phyloP scores from a whole-genome alignment of 2,113 vertebrate species.

The Pandion haliaetus region DNA sequence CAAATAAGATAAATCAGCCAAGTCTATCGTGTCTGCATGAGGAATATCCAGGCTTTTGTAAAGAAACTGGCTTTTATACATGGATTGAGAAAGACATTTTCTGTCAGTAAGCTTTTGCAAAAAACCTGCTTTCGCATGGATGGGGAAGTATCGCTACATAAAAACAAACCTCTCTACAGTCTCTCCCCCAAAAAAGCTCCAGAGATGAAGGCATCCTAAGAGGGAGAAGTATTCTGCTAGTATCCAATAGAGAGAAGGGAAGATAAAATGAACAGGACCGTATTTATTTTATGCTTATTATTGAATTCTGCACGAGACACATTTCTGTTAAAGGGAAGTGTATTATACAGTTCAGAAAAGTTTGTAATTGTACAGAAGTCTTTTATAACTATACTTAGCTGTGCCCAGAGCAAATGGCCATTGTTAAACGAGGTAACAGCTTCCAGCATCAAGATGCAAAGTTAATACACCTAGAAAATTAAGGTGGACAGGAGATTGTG shows the following conservation, averaged over 20 bases:
- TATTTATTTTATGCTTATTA: not conserved
- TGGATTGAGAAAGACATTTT: not conserved
- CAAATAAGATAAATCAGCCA: not conserved
- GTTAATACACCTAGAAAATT: not conserved
- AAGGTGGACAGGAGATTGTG: not conserved
- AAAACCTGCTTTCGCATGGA: not conserved
- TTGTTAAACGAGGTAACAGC: not conserved
- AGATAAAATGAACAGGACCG: not conserved
- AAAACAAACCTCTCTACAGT: not conserved
- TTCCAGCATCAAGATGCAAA: not conserved
- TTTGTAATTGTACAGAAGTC: not conserved
- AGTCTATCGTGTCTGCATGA: not conserved
- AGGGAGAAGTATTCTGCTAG: not conserved
- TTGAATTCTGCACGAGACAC: not conserved
- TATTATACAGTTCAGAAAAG: not conserved
- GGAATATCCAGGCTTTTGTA: not conserved
- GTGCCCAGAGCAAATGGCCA: not conserved
- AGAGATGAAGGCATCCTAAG: not conserved
- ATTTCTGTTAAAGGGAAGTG: not conserved
- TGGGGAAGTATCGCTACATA: not conserved
- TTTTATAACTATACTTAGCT: not conserved
- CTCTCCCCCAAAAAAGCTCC: not conserved
- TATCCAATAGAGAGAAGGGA: not conserved
- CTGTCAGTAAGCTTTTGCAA: not conserved
- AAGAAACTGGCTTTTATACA: not conserved